A percentile compares a stretch with the other conserved stretches of the same genome.
phyloP scores from a whole-genome alignment of 1,140 invertebrate genomes.

The Aradophagus sp. region DNA sequence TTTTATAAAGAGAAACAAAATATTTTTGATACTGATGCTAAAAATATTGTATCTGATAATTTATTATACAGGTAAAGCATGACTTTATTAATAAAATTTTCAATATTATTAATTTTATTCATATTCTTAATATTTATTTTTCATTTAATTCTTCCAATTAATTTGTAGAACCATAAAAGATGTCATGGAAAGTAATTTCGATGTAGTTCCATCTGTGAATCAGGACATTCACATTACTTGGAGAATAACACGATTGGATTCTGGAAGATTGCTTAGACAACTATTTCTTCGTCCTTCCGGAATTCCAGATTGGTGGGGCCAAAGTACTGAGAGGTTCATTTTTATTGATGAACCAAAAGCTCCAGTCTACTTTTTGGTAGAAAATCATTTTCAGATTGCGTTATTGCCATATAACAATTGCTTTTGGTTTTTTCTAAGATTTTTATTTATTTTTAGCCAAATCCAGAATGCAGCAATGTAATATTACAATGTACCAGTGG shows the following conservation, averaged over 20 bases:
- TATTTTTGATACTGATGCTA: conserved; percentile 76
- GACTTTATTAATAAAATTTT: conserved; percentile 8
- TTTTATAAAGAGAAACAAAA: conserved; percentile 72
- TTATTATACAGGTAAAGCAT: conserved; percentile 54
- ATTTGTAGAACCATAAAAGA: conserved; percentile 64
- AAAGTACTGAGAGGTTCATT: conserved; percentile 82
- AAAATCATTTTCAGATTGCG: conserved; percentile 5
- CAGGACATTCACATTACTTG: conserved; percentile 73
- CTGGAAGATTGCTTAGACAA: conserved; percentile 79
- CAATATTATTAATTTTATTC: conserved; percentile 24
- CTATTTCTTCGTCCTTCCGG: conserved; percentile 79
- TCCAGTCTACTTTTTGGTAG: conserved; percentile 77
- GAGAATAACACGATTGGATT: conserved; percentile 83
- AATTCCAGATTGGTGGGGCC: conserved; percentile 78
- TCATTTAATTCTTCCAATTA: not conserved
- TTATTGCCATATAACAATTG: too few species aligned
- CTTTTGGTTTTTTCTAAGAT: too few species aligned
- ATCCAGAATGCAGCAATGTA: conserved; percentile 85
- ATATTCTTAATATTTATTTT: not conserved
- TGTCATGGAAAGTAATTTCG: conserved; percentile 61
- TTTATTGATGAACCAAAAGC: conserved; percentile 81
- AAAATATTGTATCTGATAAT: conserved; percentile 76
- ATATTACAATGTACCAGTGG: conserved; percentile 81
- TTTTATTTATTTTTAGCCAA: conserved; percentile 77
- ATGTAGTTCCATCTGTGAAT: conserved; percentile 52